Evolutionary conservation across 1,140 invertebrate species (phyloP).

Genomic region (Dinoponera quadriceps): DNA sequence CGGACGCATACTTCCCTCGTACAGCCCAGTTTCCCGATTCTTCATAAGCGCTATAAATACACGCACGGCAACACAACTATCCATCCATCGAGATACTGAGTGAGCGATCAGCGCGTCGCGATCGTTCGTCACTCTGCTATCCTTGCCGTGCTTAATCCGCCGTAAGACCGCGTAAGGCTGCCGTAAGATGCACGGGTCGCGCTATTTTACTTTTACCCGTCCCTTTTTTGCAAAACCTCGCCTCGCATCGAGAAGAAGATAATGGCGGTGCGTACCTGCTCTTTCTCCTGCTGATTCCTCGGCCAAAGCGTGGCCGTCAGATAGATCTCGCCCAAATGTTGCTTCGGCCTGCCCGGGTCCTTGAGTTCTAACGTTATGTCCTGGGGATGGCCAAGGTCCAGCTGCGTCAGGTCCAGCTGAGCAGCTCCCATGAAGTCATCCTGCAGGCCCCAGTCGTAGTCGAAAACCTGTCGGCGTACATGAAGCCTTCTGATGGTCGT

Average conservation of each 20-base stretch:
- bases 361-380: constrained; percentile 92
- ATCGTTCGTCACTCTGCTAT: constrained; percentile 11
- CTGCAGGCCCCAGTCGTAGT: constrained; percentile 98
- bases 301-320: constrained; percentile 94
- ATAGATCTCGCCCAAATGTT: constrained; percentile 93
- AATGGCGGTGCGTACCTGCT: constrained; percentile 88
- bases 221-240: background rate
- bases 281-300: constrained; percentile 96
- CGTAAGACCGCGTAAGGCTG: background rate
- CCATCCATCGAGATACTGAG: constrained; percentile 30
- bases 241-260: too few relatives aligned
- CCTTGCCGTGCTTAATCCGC: background rate
- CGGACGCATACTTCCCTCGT: constrained; percentile 41
- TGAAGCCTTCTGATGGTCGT: constrained; percentile 24
- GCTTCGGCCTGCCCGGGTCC: constrained; percentile 88
- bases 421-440: constrained; percentile 99
- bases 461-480: constrained; percentile 91
- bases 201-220: too few relatives aligned
- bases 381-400: constrained; percentile 93
- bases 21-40: constrained; percentile 64
- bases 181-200: background rate
- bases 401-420: constrained; percentile 92
- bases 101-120: constrained; percentile 38
- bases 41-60: constrained; percentile 51
- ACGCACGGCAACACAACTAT: constrained; percentile 10